Evolutionary conservation across 2,113 vertebrate species (phyloP).

Genomic region (Periophthalmus modestus): DNA sequence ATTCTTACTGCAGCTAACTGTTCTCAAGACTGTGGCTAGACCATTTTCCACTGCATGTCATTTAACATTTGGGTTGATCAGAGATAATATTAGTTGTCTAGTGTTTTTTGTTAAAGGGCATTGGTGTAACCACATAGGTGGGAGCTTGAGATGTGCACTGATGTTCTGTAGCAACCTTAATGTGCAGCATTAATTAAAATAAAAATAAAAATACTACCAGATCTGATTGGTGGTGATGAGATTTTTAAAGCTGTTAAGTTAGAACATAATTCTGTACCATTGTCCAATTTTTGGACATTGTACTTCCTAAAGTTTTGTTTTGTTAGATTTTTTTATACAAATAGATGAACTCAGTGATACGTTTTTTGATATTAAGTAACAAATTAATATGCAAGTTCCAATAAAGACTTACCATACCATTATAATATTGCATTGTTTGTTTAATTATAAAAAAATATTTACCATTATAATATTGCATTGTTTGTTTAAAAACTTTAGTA

Average conservation of each 20-base stretch:
- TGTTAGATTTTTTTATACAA: not conserved
- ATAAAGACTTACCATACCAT: not conserved
- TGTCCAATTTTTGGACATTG: no score
- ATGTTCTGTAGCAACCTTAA: not conserved
- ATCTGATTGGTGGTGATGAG: not conserved
- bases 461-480: no score
- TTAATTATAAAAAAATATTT: no score
- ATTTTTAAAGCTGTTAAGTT: not conserved
- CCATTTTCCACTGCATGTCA: conserved; percentile 17
- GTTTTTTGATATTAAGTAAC: not conserved
- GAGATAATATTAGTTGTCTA: not conserved
- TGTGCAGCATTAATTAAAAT: not conserved
- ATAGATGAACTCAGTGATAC: not conserved
- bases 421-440: not conserved
- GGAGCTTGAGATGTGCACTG: not conserved
- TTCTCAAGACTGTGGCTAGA: conserved; percentile 5
- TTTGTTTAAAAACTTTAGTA: not conserved
- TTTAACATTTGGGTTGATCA: not conserved
- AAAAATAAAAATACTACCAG: not conserved
- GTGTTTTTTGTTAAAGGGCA: conserved; percentile 17
- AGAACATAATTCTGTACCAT: not conserved
- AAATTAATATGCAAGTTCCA: not conserved
- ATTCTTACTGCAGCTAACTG: not conserved
- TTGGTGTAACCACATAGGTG: not conserved
- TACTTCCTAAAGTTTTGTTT: not conserved